phyloP scores from a whole-genome alignment of 2,113 vertebrate genomes.

The Coptodon rendalli region DNA sequence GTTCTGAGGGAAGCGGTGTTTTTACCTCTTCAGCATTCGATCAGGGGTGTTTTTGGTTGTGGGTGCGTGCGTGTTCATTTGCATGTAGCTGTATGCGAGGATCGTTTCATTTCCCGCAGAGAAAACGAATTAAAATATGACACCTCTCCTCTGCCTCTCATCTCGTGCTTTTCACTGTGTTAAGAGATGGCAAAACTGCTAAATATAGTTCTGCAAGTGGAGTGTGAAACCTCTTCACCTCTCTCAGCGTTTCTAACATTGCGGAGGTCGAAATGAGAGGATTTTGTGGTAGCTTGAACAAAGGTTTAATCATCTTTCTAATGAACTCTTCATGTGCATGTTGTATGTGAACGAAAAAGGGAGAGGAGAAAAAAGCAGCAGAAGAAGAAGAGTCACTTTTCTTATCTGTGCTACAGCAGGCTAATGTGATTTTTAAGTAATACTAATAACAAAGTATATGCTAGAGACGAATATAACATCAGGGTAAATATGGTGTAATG shows the following conservation, averaged over 20 bases:
- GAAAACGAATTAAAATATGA: conserved; percentile 61
- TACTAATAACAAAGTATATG: background rate
- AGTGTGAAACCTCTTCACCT: conserved; percentile 46
- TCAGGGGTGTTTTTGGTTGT: background rate
- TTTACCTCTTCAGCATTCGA: conserved; percentile 8
- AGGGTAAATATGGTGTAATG: background rate
- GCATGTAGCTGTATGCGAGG: conserved; percentile 2
- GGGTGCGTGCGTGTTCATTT: background rate
- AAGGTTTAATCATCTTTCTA: background rate
- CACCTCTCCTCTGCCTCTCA: conserved; percentile 54
- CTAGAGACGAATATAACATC: background rate
- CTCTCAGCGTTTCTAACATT: background rate
- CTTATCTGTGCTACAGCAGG: background rate
- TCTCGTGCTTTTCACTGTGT: conserved; percentile 33
- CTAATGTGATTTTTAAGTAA: background rate
- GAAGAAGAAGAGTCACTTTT: background rate
- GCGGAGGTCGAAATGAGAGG: background rate
- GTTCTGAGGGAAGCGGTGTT: background rate
- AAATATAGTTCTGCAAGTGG: conserved; percentile 45
- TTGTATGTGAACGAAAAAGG: background rate
- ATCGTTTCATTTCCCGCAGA: conserved; percentile 46
- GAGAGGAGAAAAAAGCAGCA: background rate
- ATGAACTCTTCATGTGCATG: background rate
- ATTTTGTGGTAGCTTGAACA: background rate
- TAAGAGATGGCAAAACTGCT: conserved; percentile 41